Percentiles rank a stretch among this genome's conserved stretches.
Conservation (phyloP, 1,140 invertebrate genomes). For the Semibalanus balanoides region DNA sequence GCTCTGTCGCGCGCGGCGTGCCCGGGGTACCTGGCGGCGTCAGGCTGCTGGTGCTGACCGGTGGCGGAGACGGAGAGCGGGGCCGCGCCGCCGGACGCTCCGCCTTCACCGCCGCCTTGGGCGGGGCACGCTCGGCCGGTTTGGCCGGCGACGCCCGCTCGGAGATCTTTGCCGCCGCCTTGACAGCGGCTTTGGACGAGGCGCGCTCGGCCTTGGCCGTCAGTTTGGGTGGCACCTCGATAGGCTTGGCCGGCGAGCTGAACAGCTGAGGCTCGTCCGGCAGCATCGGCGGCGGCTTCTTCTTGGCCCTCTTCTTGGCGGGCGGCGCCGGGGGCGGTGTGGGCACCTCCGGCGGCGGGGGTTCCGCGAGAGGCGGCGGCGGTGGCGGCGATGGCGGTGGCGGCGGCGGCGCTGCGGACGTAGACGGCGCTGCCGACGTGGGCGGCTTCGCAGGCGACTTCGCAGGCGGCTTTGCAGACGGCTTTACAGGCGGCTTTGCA, state of each 20-base stretch:
- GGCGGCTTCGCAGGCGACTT: too few species aligned
- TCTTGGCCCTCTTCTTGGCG: neutral
- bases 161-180: neutral
- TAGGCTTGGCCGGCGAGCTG: neutral
- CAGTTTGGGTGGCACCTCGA: neutral
- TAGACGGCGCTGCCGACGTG: too few species aligned
- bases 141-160: neutral
- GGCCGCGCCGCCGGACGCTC: neutral
- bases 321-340: too few species aligned
- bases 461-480: too few species aligned
- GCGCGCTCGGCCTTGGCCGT: neutral
- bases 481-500: too few species aligned
- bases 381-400: too few species aligned
- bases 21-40: neutral
- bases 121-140: neutral
- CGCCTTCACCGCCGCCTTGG: neutral
- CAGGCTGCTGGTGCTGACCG: constrained; percentile 7
- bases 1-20: neutral
- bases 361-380: too few species aligned
- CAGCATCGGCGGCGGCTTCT: neutral
- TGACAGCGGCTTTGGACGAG: neutral
- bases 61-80: neutral
- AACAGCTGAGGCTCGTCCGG: neutral
- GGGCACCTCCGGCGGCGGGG: too few species aligned
- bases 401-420: too few species aligned